Evolutionary conservation across 2,888 invertebrate genomes (phyloP).

Genomic region (Meteorus cinctellus): DNA sequence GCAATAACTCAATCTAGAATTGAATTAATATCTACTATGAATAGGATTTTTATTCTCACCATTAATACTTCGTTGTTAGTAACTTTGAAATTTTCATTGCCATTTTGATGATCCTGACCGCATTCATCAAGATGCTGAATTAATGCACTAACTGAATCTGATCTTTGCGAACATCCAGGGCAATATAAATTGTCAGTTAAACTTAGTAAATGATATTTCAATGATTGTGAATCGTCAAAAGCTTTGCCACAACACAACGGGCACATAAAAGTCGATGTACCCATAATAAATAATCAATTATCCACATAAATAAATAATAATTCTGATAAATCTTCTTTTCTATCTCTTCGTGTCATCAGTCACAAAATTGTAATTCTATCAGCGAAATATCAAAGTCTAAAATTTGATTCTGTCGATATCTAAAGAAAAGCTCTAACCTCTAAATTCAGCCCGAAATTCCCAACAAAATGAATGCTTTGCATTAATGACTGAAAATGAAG

Average conservation of each 20-base stretch:
- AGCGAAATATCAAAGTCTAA: background rate
- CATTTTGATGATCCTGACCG: slow-evolving; percentile 50
- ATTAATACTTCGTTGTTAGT: slow-evolving; percentile 34
- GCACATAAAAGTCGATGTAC: slow-evolving; percentile 75
- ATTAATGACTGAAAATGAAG: background rate
- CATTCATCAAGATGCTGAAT: slow-evolving; percentile 76
- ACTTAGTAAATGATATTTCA: slow-evolving; percentile 75
- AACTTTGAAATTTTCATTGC: slow-evolving; percentile 18
- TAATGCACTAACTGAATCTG: slow-evolving; percentile 75
- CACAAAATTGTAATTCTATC: background rate
- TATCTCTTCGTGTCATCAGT: background rate
- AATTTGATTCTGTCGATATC: slow-evolving; percentile 1
- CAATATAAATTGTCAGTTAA: slow-evolving; percentile 78
- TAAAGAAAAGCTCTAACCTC: slow-evolving; percentile 7
- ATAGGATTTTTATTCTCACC: slow-evolving; percentile 31
- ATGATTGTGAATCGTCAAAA: slow-evolving; percentile 76
- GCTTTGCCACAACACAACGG: slow-evolving; percentile 80
- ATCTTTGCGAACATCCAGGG: slow-evolving; percentile 77
- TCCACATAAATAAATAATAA: slow-evolving; percentile 26
- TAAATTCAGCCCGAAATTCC: slow-evolving; percentile 21
- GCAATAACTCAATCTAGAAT: no score
- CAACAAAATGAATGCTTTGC: background rate
- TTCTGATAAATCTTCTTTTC: slow-evolving; percentile 28
- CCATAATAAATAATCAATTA: slow-evolving; percentile 71
- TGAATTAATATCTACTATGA: background rate